A percentile compares a stretch with the other conserved stretches of the same genome.
phyloP scores from a whole-genome alignment of 2,888 invertebrate genomes.

The Abscondita cerata region DNA sequence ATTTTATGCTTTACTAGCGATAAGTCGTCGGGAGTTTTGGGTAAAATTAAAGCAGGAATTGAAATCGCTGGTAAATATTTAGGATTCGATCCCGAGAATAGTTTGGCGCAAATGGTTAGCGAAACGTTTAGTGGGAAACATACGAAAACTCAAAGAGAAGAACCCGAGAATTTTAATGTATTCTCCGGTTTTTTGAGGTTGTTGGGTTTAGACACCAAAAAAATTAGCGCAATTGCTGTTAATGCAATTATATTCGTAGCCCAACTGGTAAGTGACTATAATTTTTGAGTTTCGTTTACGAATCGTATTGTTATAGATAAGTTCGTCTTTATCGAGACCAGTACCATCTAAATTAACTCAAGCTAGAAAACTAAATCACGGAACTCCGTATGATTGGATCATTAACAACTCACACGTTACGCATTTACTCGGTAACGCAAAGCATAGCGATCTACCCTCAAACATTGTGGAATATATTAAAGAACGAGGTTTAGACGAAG shows the following conservation, averaged over 20 bases:
- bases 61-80: conserved; percentile 61
- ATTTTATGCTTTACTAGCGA: conserved; percentile 12
- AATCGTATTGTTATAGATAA: conserved; percentile 61
- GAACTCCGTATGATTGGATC: conserved; percentile 68
- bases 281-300: neutral
- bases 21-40: conserved; percentile 52
- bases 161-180: conserved; percentile 53
- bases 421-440: conserved; percentile 65
- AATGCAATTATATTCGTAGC: conserved; percentile 85
- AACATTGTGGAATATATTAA: conserved; percentile 67
- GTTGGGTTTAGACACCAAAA: conserved; percentile 77
- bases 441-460: conserved; percentile 68
- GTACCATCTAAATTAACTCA: conserved; percentile 53
- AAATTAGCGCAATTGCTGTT: conserved; percentile 81
- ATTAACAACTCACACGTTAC: conserved; percentile 67
- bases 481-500: conserved; percentile 63
- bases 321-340: conserved; percentile 63
- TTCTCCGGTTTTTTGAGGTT: conserved; percentile 68
- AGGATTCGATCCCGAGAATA: conserved; percentile 60
- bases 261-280: conserved; percentile 71
- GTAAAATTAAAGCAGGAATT: conserved; percentile 60
- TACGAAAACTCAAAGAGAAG: conserved; percentile 40
- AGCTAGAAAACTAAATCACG: conserved; percentile 46
- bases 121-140: conserved; percentile 60
- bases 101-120: conserved; percentile 68